phyloP scores from a whole-genome alignment of 1,140 invertebrate species.

The Drosophila navojoa region DNA sequence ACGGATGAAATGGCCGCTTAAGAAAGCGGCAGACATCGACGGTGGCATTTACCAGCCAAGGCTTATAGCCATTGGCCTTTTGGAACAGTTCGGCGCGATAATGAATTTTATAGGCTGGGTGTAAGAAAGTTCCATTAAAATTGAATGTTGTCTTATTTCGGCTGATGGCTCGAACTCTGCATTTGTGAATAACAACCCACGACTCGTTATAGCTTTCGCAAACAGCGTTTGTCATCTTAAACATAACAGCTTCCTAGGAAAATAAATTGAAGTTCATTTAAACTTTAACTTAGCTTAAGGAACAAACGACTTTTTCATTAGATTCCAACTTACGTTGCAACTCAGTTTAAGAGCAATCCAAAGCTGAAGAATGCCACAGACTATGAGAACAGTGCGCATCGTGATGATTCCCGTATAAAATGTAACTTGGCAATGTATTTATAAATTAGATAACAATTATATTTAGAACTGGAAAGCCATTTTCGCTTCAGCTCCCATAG shows the following conservation, averaged over 20 bases:
- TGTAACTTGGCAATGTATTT: not conserved
- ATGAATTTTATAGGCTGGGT: not conserved
- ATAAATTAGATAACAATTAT: not conserved
- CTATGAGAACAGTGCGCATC: not conserved
- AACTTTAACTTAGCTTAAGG: no score
- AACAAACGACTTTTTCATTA: not conserved
- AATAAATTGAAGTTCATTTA: not conserved
- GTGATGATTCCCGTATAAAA: not conserved
- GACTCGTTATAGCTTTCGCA: constrained; percentile 30
- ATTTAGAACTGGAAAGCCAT: not conserved
- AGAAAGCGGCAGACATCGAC: constrained; percentile 13
- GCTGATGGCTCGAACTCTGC: constrained; percentile 16
- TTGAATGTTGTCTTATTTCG: constrained; percentile 14
- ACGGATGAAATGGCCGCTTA: not conserved
- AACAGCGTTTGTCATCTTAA: constrained; percentile 31
- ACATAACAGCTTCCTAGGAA: constrained; percentile 5
- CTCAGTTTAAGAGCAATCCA: not conserved
- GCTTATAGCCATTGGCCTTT: constrained; percentile 34
- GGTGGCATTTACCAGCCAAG: constrained; percentile 7
- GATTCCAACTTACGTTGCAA: not conserved
- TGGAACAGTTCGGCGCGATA: not conserved
- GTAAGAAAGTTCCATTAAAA: constrained; percentile 8
- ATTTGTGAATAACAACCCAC: constrained; percentile 8
- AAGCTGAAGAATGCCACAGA: not conserved
- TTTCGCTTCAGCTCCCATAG: not conserved